These are phyloP conservation scores for Sialia sialis DNA, from an alignment of 2,113 vertebrate species.

Conservation along the genomic window DNA sequence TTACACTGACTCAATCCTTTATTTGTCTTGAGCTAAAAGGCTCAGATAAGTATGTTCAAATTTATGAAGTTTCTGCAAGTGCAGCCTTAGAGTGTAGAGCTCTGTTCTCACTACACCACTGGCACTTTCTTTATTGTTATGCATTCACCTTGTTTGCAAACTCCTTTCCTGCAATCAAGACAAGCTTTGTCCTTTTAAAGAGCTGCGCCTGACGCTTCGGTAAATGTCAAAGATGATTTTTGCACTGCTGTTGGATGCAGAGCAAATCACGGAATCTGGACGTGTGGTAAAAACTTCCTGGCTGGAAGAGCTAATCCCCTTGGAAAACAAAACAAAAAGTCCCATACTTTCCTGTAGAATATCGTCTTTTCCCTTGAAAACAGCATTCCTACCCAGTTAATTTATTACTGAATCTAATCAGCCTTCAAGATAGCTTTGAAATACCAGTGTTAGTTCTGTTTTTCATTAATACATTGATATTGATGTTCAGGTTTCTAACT, in stretches of 20 bases:
- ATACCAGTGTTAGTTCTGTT: background rate
- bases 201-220: fast-evolving
- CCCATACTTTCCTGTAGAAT: conserved; percentile 1
- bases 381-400: background rate
- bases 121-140: background rate
- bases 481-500: background rate
- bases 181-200: background rate
- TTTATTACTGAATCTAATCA: background rate
- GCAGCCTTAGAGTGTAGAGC: background rate
- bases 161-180: background rate
- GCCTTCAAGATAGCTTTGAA: background rate
- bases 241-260: background rate
- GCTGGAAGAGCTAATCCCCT: background rate
- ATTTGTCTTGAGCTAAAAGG: background rate
- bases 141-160: background rate
- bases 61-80: background rate
- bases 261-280: background rate
- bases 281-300: background rate
- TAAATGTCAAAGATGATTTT: conserved; percentile 8
- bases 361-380: background rate
- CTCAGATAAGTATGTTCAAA: background rate
- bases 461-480: background rate
- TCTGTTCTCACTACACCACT: fast-evolving
- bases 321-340: background rate
- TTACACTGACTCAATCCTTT: background rate